Evolutionary conservation across 2,888 invertebrate species (phyloP), one percentile per base, ranked within the genome.

Genomic region (Scelioninae gen. 2): DNA sequence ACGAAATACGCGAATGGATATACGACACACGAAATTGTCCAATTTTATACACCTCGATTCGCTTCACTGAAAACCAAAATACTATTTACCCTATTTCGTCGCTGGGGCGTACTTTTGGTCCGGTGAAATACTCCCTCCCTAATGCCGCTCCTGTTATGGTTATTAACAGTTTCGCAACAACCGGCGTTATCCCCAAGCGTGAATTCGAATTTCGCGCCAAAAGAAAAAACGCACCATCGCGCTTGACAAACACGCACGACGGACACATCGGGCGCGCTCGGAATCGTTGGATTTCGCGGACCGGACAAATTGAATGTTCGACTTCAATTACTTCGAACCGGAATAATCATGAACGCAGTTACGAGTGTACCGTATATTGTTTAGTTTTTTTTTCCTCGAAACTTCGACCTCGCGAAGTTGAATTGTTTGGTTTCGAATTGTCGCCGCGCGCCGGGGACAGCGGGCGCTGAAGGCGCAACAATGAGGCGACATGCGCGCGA

Each of bases 41-140:
- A 53, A 46, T 69, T 61, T 61, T 48, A 58, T 61, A 48, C 69
- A 55, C 28, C 57, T 64, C 64, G 52, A 71, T 64, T 58, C 64
- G 52, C 70, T 52, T 43, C 64, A 64, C 16, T 64, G 70, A 18
- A 16, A 64, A 39, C 64, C 50, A 58, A 64, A 71, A 58, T 58
- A 64, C 52, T 57, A 53, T 58, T 57, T 63, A 64, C 33, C 31
- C 52, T 63, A 50, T 58, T 37, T 43, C 25, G 37, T 10, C 1
- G 9, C n/a, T 19, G 52, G 41, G 11, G 63, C 18, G 61, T 16
- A 57, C 57, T 70, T 57, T 70, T 28, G 39, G 46, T 46, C 55
- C 18, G 13, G 39, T 39, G 53, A 53, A 53, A 55, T 46, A 25
- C 22, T 53, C 7, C 25, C 22, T 53, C 7, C 25, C 69, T 33